Evolutionary conservation across 2,797 vertebrate species (phyloP).

Genomic region (Sparus aurata): DNA sequence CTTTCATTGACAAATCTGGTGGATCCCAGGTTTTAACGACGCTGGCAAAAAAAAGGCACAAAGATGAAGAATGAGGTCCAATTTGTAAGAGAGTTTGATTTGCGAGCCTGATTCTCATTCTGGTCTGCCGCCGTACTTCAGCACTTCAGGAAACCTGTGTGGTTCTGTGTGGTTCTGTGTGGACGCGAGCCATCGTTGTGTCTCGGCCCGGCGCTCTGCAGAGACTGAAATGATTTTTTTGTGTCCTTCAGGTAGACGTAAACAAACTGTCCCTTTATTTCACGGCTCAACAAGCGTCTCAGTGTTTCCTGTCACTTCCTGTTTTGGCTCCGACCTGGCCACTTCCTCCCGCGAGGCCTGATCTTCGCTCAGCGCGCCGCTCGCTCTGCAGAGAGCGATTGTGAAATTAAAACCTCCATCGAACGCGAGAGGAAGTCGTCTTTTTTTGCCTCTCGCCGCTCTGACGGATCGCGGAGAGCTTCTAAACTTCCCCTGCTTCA

Average conservation of each 20-base stretch:
- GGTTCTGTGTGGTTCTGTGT: constrained; percentile 19
- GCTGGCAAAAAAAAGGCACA: not conserved
- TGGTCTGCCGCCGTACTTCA: too few relatives aligned
- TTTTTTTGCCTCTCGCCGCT: not conserved
- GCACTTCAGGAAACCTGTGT: too few relatives aligned
- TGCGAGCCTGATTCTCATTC: too few relatives aligned
- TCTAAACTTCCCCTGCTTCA: not conserved
- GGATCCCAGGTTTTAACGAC: not conserved
- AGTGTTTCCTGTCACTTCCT: constrained; percentile 65
- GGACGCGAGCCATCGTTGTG: constrained; percentile 19
- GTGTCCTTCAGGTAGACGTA: constrained; percentile 9
- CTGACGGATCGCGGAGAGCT: too few relatives aligned
- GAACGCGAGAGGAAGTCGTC: not conserved
- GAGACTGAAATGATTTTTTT: not conserved
- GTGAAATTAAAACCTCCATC: constrained; percentile 21
- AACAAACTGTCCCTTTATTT: constrained; percentile 11
- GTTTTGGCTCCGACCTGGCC: constrained; percentile 46
- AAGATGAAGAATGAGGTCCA: not conserved
- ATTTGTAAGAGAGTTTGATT: too few relatives aligned
- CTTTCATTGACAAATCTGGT: not conserved
- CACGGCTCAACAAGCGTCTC: constrained; percentile 9
- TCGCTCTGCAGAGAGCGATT: not conserved
- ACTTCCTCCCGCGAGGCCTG: constrained; percentile 57
- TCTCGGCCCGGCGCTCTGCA: not conserved
- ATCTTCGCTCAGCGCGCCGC: constrained; percentile 9